A percentile compares a stretch with the other conserved stretches of the same genome.
phyloP scores from a whole-genome alignment of 2,797 vertebrate genomes.

The Chelon labrosus region DNA sequence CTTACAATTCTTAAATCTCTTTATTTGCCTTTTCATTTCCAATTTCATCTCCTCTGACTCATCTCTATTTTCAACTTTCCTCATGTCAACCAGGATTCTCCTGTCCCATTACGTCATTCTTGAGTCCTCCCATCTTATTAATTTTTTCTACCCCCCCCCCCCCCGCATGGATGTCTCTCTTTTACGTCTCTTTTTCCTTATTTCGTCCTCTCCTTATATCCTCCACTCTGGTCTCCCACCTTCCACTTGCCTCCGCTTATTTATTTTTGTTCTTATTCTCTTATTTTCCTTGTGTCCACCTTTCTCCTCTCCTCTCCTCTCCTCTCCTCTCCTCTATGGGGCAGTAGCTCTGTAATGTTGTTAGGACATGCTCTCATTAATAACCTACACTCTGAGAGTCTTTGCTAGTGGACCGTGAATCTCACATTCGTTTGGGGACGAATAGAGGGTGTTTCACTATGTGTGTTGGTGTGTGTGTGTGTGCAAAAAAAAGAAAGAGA shows the following conservation, averaged over 20 bases:
- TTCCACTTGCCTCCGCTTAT: not conserved
- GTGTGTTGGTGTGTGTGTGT: conserved; percentile 33
- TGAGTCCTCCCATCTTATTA: not conserved
- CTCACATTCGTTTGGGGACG: conserved; percentile 67
- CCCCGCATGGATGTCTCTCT: too few species aligned
- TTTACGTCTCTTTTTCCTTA: too few species aligned
- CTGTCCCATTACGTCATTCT: not conserved
- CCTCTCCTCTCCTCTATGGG: conserved; percentile 50
- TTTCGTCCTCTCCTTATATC: too few species aligned
- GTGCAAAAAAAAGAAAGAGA: conserved; percentile 6
- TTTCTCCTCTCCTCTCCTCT: not conserved
- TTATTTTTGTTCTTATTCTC: not conserved
- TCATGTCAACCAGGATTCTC: not conserved
- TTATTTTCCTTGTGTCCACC: too few species aligned
- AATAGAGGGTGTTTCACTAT: conserved; percentile 73
- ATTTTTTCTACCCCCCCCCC: too few species aligned
- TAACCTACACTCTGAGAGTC: conserved; percentile 79
- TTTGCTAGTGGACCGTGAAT: conserved; percentile 75
- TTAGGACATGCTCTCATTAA: conserved; percentile 82
- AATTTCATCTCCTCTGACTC: not conserved
- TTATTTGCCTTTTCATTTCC: not conserved
- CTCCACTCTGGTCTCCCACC: not conserved
- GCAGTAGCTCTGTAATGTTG: conserved; percentile 73
- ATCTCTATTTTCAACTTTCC: too few species aligned
- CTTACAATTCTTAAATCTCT: not conserved